phyloP scores from a whole-genome alignment of 30 jellyfish, hydroid and myxozoan genomes.

The Sanderia malayensis region DNA sequence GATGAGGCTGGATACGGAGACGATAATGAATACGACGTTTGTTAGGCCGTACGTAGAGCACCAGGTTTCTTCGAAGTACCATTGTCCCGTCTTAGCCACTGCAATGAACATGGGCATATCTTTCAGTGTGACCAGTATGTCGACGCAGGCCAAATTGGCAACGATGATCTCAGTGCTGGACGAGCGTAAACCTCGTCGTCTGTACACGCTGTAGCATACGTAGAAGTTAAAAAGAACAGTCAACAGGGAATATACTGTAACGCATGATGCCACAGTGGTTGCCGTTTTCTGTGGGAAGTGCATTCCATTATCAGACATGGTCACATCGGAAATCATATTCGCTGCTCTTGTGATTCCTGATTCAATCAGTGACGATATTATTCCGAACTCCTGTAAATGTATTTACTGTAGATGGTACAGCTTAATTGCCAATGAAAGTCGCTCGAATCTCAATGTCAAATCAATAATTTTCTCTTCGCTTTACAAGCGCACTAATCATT shows the following conservation, averaged over 20 bases:
- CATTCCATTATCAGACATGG: conserved; percentile 37
- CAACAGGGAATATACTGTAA: conserved; percentile 47
- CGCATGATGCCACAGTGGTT: conserved; percentile 61
- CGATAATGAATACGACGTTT: conserved; percentile 83
- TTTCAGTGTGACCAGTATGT: conserved; percentile 83
- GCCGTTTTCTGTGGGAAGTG: conserved; percentile 57
- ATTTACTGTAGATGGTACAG: too few relatives aligned
- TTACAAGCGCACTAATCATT: too few relatives aligned
- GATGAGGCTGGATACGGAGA: conserved; percentile 89
- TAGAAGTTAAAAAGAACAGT: conserved; percentile 51
- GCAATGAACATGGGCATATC: conserved; percentile 76
- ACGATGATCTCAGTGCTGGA: conserved; percentile 92
- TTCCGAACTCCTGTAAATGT: too few relatives aligned
- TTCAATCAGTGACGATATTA: too few relatives aligned
- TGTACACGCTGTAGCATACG: conserved; percentile 69
- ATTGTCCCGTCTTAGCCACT: conserved; percentile 68
- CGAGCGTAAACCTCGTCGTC: conserved; percentile 64
- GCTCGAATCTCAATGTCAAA: too few relatives aligned
- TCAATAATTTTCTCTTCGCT: too few relatives aligned
- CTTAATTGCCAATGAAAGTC: too few relatives aligned
- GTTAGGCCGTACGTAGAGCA: conserved; percentile 90
- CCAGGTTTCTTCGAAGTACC: conserved; percentile 92
- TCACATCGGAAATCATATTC: neutral
- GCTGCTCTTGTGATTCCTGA: too few relatives aligned
- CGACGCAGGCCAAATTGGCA: conserved; percentile 93